phyloP scores from a whole-genome alignment of 2,888 invertebrate genomes.

The Chloroclystis v-ata region DNA sequence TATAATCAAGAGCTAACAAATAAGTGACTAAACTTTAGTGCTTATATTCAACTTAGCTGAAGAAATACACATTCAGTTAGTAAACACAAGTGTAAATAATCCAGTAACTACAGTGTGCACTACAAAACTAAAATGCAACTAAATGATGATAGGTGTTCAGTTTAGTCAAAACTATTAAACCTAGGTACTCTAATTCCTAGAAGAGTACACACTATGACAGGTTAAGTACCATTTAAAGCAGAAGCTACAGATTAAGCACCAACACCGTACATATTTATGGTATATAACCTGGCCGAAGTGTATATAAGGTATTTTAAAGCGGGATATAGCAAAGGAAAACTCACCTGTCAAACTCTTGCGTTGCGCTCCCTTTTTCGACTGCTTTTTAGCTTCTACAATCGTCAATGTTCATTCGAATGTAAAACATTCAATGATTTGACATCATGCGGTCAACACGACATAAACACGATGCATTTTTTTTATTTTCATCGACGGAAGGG shows the following conservation, averaged over 20 bases:
- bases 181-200: slow-evolving; percentile 7
- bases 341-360: slow-evolving; percentile 93
- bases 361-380: slow-evolving; percentile 85
- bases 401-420: slow-evolving; percentile 48
- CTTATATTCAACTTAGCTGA: slow-evolving; percentile 7
- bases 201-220: slow-evolving; percentile 55
- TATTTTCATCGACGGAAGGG: slow-evolving; percentile 67
- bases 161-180: slow-evolving; percentile 17
- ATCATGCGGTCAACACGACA: slow-evolving; percentile 77
- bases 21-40: slow-evolving; percentile 10
- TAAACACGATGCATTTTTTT: slow-evolving; percentile 67
- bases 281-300: slow-evolving; percentile 51
- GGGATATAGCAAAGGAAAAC: slow-evolving; percentile 73
- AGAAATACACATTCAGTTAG: slow-evolving; percentile 19
- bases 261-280: slow-evolving; percentile 27
- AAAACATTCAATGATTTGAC: slow-evolving; percentile 67
- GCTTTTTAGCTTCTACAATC: slow-evolving; percentile 94
- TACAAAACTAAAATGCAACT: slow-evolving; percentile 26
- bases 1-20: slow-evolving; percentile 14
- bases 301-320: slow-evolving; percentile 52
- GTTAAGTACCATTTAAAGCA: slow-evolving; percentile 36
- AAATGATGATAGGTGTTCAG: slow-evolving; percentile 29
- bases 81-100: slow-evolving; percentile 22
- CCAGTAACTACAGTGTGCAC: slow-evolving; percentile 23
- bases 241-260: slow-evolving; percentile 44